Evolutionary conservation across 64 coral and sea anemone species (phyloP).

Genomic region (Montipora cactus): DNA sequence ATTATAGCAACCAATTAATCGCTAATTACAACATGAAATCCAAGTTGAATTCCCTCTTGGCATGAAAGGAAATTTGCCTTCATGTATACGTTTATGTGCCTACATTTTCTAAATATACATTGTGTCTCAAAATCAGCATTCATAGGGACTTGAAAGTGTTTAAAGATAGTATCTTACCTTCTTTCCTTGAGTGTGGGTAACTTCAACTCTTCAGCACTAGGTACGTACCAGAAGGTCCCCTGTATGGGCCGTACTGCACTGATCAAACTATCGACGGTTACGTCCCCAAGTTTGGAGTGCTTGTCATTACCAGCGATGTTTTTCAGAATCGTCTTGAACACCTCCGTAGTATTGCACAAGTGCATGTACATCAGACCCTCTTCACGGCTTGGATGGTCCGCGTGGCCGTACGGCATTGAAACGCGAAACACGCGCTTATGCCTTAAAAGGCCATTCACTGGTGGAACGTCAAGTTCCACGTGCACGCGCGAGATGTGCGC

Average conservation of each 20-base stretch:
- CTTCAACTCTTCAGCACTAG: conserved; percentile 83
- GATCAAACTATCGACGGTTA: conserved; percentile 69
- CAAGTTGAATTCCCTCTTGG: no score
- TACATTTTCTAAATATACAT: no score
- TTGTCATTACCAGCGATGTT: conserved; percentile 76
- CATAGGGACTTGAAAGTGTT: no score
- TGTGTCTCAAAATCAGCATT: no score
- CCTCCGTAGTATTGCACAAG: conserved; percentile 62
- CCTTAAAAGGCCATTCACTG: conserved; percentile 26
- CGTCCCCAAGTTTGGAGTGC: conserved; percentile 62
- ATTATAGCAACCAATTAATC: no score
- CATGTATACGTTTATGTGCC: no score
- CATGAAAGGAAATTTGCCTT: no score
- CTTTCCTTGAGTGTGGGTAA: conserved; percentile 44
- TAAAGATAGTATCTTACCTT: conserved; percentile 48
- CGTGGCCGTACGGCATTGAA: conserved; percentile 74
- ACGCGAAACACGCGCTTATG: conserved; percentile 75
- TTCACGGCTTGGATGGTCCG: conserved; percentile 23
- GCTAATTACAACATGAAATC: no score
- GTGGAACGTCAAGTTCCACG: conserved; percentile 60
- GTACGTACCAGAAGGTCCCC: conserved; percentile 88
- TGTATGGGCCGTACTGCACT: conserved; percentile 75
- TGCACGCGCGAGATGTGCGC: conserved; percentile 62
- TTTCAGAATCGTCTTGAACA: conserved; percentile 68
- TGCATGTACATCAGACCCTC: conserved; percentile 82